Percentiles rank a stretch among this genome's conserved stretches.
Conservation (phyloP, 2,113 vertebrate species). For the Shinisaurus crocodilurus region DNA sequence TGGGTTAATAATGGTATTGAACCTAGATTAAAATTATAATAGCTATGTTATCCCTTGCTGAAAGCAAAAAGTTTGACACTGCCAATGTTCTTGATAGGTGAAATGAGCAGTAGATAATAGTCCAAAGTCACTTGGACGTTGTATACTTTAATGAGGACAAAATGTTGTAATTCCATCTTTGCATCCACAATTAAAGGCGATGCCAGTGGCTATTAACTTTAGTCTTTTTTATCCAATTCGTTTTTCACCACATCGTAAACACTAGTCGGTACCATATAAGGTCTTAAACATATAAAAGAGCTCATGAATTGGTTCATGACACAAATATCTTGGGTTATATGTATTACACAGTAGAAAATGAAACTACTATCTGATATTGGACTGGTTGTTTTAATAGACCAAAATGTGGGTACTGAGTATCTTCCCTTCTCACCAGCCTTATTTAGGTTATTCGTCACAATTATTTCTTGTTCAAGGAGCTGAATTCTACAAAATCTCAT, state of each 20-base stretch:
- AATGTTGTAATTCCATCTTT: conserved; percentile 57
- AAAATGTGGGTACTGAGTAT: not conserved
- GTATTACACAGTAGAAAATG: not conserved
- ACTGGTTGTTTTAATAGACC: not conserved
- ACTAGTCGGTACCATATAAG: conserved; percentile 55
- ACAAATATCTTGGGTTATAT: conserved; percentile 19
- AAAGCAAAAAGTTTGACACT: not conserved
- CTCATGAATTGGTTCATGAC: not conserved
- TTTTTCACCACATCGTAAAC: conserved; percentile 55
- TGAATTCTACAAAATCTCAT: conserved; percentile 28
- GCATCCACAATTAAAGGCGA: conserved; percentile 52
- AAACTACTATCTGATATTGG: conserved; percentile 10
- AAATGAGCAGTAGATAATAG: conserved; percentile 44
- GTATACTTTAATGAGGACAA: conserved; percentile 40
- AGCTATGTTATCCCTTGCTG: not conserved
- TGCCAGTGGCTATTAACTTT: conserved; percentile 55
- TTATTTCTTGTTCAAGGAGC: not conserved
- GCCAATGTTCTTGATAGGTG: conserved; percentile 35
- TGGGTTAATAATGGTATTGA: not conserved
- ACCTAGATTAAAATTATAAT: not conserved
- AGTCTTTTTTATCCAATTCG: conserved; percentile 65
- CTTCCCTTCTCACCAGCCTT: not conserved
- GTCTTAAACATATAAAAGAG: conserved; percentile 48
- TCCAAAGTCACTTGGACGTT: conserved; percentile 51
- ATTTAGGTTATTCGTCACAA: not conserved